Percentiles rank a stretch among this genome's conserved stretches.
These are phyloP conservation scores for Lutjanus argentimaculatus DNA, from an alignment of 2,797 vertebrate species.

Conservation along the genomic window DNA sequence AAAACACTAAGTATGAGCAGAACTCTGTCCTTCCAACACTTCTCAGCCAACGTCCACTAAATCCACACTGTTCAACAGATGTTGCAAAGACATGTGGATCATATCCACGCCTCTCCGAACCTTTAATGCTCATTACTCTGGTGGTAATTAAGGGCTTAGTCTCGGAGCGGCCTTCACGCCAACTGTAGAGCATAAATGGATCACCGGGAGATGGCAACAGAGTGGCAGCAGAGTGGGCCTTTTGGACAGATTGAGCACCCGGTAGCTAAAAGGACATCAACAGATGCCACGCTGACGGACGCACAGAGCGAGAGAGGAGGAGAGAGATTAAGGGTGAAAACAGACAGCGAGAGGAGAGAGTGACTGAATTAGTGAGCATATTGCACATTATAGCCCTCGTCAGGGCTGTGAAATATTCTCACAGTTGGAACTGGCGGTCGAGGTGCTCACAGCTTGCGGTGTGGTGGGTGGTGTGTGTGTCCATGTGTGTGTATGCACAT, in stretches of 20 bases:
- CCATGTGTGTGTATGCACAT: constrained; percentile 30
- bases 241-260: constrained; percentile 65
- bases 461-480: constrained; percentile 46
- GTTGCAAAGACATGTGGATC: constrained; percentile 48
- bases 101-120: constrained; percentile 45
- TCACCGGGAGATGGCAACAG: constrained; percentile 59
- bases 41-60: constrained; percentile 19
- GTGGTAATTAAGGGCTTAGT: constrained; percentile 79
- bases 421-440: constrained; percentile 61
- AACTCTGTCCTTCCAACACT: neutral
- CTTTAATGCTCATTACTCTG: constrained; percentile 66
- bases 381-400: constrained; percentile 76
- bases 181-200: constrained; percentile 54
- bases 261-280: constrained; percentile 70
- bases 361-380: constrained; percentile 73
- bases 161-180: constrained; percentile 45
- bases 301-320: constrained; percentile 42
- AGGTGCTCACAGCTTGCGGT: constrained; percentile 69
- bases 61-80: constrained; percentile 56
- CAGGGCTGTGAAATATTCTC: constrained; percentile 75
- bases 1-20: neutral
- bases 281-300: constrained; percentile 67
- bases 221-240: constrained; percentile 50
- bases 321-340: constrained; percentile 63
- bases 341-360: constrained; percentile 35